phyloP scores from a whole-genome alignment of 2,888 invertebrate species.

The Gibbula magus region DNA sequence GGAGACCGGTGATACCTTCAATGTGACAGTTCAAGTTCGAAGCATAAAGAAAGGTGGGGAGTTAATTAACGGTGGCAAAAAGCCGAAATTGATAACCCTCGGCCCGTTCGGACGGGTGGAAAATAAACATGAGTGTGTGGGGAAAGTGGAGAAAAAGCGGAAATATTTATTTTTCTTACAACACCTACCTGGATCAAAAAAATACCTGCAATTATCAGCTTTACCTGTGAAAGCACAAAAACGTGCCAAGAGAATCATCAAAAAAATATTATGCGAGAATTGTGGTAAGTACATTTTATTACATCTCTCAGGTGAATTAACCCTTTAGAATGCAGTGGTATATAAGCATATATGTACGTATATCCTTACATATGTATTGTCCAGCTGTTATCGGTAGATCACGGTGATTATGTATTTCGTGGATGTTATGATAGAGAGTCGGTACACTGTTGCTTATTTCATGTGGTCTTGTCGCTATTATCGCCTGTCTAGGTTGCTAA shows the following conservation, averaged over 20 bases:
- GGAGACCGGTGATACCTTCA: conserved; percentile 27
- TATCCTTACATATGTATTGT: no score
- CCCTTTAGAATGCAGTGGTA: no score
- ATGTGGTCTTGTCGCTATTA: no score
- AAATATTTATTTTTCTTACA: conserved; percentile 25
- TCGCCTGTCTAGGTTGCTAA: no score
- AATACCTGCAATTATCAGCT: conserved; percentile 14
- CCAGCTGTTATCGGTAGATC: no score
- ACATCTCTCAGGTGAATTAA: no score
- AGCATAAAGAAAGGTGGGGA: conserved; percentile 37
- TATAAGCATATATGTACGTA: no score
- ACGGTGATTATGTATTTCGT: no score
- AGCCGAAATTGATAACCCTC: conserved; percentile 33
- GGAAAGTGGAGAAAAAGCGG: neutral
- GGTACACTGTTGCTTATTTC: no score
- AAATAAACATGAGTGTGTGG: conserved; percentile 24
- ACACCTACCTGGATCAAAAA: neutral
- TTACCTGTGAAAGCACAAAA: conserved; percentile 4
- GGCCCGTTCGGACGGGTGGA: conserved; percentile 40
- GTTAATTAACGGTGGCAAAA: conserved; percentile 30
- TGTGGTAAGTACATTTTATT: conserved; percentile 13
- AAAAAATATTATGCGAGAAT: conserved; percentile 8
- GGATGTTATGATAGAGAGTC: no score
- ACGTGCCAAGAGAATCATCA: neutral
- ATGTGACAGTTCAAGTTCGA: conserved; percentile 35